Percentiles rank a stretch among this genome's conserved stretches.
These are phyloP conservation scores for Melieria crassipennis DNA, from an alignment of 2,888 invertebrate genomes.

Conservation along the genomic window DNA sequence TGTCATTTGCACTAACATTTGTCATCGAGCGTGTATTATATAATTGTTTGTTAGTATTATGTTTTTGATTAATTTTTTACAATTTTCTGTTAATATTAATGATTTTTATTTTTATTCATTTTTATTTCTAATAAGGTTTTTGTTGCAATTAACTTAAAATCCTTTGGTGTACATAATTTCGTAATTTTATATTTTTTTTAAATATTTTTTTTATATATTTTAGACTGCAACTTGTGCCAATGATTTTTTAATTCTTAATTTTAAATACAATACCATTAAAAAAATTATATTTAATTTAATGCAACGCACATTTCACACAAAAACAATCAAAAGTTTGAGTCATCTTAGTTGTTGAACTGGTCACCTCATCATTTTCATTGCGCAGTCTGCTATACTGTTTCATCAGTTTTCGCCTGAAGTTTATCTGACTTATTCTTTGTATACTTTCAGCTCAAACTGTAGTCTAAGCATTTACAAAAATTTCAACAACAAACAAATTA, in stretches of 20 bases:
- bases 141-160: conserved; percentile 41
- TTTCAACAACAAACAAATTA: conserved; percentile 14
- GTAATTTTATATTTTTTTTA: conserved; percentile 31
- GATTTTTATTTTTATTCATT: conserved; percentile 20
- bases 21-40: too few species aligned
- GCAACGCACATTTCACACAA: background rate
- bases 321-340: background rate
- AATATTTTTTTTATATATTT: conserved; percentile 39
- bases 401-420: too few species aligned
- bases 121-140: conserved; percentile 35
- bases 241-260: conserved; percentile 52
- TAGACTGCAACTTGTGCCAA: conserved; percentile 65
- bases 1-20: too few species aligned
- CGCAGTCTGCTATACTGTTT: background rate
- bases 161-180: conserved; percentile 24
- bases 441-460: conserved; percentile 62
- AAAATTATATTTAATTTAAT: conserved; percentile 7
- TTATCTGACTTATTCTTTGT: conserved; percentile 44
- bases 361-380: background rate
- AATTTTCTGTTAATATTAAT: conserved; percentile 17
- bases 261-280: conserved; percentile 2
- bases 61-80: conserved; percentile 13
- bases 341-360: too few species aligned
- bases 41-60: too few species aligned
- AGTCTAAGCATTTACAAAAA: conserved; percentile 45